These are phyloP conservation scores for Agriopis leucophaearia DNA, from an alignment of 2,888 invertebrate genomes.

Conservation along the genomic window DNA sequence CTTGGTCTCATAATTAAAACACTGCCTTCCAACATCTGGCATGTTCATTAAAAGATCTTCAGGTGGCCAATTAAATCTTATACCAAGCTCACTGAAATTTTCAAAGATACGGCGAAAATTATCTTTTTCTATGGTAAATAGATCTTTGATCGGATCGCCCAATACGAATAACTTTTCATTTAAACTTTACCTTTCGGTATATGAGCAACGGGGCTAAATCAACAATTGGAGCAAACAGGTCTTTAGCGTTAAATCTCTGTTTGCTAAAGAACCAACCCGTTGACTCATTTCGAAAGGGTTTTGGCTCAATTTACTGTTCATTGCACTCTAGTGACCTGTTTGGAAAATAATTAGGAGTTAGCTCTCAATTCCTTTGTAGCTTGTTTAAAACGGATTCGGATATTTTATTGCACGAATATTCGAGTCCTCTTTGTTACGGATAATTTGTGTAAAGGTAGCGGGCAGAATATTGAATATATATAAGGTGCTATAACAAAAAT, in stretches of 20 bases:
- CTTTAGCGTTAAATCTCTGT: constrained; percentile 21
- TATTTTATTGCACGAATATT: background rate
- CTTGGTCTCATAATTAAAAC: no score
- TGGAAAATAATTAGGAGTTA: constrained; percentile 11
- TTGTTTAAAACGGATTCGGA: background rate
- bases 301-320: constrained; percentile 24
- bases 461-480: no score
- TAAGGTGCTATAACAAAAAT: no score
- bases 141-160: constrained; percentile 9
- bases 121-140: background rate
- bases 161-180: constrained; percentile 8
- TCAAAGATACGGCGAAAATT: background rate
- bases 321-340: constrained; percentile 26
- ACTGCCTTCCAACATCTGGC: no score
- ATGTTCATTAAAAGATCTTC: no score
- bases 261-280: constrained; percentile 22
- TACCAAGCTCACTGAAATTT: background rate
- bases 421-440: background rate
- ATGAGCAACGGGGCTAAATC: constrained; percentile 20
- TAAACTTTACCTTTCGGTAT: constrained; percentile 13
- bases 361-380: constrained; percentile 3
- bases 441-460: background rate
- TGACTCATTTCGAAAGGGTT: constrained; percentile 26
- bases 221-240: constrained; percentile 16
- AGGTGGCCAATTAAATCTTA: background rate